A percentile compares a stretch with the other conserved stretches of the same genome.
Evolutionary conservation across 2,797 vertebrate genomes (phyloP).

Genomic region (Telmatherina bonti): DNA sequence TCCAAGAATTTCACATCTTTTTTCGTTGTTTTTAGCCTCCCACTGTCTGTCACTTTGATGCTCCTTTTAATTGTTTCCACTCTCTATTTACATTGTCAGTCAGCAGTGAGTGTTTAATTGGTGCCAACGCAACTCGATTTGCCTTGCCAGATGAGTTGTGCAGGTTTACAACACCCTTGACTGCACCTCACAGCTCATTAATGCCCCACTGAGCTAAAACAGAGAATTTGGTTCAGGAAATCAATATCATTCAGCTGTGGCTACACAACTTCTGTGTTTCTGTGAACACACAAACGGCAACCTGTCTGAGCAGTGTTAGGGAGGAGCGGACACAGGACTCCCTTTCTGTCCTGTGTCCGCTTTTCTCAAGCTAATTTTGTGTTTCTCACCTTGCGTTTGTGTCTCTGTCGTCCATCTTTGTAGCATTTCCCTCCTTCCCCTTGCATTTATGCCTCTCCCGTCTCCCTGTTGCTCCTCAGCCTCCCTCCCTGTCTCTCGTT

Average conservation of each 20-base stretch:
- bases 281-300: constrained; percentile 28
- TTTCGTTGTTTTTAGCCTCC: constrained; percentile 8
- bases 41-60: constrained; percentile 29
- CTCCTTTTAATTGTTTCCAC: constrained; percentile 55
- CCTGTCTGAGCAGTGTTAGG: constrained; percentile 12
- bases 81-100: constrained; percentile 36
- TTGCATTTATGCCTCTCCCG: neutral
- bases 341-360: constrained; percentile 24
- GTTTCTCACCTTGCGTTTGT: constrained; percentile 2
- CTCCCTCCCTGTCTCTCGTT: constrained; percentile 1
- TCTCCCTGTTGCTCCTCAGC: neutral
- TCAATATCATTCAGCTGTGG: constrained; percentile 52
- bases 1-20: constrained; percentile 24
- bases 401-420: constrained; percentile 1
- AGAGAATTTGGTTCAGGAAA: constrained; percentile 49
- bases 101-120: constrained; percentile 79
- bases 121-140: constrained; percentile 58
- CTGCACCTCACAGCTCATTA: constrained; percentile 46
- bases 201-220: constrained; percentile 48
- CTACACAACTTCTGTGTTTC: constrained; percentile 34
- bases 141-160: constrained; percentile 56
- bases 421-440: neutral
- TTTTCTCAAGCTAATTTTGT: constrained; percentile 4
- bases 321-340: neutral
- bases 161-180: constrained; percentile 66